Evolutionary conservation across 1,140 invertebrate species (phyloP), one percentile per base, ranked within the genome.

Genomic region (Orchesella cincta): DNA sequence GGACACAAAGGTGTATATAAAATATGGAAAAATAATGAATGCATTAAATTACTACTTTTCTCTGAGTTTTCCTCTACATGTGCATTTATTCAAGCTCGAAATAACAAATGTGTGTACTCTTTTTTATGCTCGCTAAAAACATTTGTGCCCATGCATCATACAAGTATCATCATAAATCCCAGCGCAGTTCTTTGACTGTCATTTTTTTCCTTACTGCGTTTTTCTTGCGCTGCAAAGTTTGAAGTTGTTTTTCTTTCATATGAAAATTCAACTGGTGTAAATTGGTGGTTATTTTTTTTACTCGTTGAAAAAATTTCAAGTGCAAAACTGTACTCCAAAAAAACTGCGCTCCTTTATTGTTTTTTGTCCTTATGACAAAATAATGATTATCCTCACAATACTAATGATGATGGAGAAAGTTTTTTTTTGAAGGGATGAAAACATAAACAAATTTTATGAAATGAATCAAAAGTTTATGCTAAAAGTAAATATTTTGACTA

Each of bases 401-500:
- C 5, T 5, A 46, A 46, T 46, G 39, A 18, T 46, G 39, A 18
- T 46, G 39, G 39, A 46, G 39, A 46, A 46, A 46, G 39, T 46
- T 5, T 46, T 46, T 46, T 46, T 8, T 46, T 46, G 39, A 46
- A 5, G 18, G 18, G 18, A 5, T 46, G n/a, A n/a, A n/a, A n/a
- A 46, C 5, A 46, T 18, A 46, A 18, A 46, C 39, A 46, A 46
- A 46, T 46, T 8, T 18, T 46, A 46, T 18, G 5, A 5, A 46
- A 46, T 46, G 39, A 46, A 8, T 46, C 39, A 46, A 46, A 46
- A 18, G 39, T 46, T 46, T 8, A n/a, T 57, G 52, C 3, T 57
- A n/a, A n/a, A 57, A n/a, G 52, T 3, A 57, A 57, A 57, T 57
- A 26, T 57, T 57, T 57, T 46, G 52, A 57, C 52, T 57, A n/a